phyloP scores from a whole-genome alignment of 2,888 invertebrate genomes.

The Baccha elongata region DNA sequence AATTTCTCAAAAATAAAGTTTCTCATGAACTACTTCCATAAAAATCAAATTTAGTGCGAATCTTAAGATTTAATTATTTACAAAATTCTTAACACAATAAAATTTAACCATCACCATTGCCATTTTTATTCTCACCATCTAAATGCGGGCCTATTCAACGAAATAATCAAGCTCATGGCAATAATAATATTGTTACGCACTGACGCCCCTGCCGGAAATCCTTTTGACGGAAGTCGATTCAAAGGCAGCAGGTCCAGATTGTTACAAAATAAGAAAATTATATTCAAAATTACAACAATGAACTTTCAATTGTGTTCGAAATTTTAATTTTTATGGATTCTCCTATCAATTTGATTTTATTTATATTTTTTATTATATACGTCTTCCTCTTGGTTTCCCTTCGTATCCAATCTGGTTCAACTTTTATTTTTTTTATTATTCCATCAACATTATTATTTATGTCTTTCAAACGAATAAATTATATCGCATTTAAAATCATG shows the following conservation, averaged over 20 bases:
- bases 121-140: conserved; percentile 20
- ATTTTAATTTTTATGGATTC: conserved; percentile 37
- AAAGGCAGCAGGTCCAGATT: neutral
- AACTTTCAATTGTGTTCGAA: conserved; percentile 37
- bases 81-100: neutral
- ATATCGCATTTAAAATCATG: conserved; percentile 55
- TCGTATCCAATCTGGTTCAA: conserved; percentile 12
- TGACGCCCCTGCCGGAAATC: conserved; percentile 41
- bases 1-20: neutral
- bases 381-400: neutral
- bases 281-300: conserved; percentile 29
- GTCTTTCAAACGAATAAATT: conserved; percentile 54
- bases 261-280: conserved; percentile 21
- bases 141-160: conserved; percentile 14
- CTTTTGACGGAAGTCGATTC: conserved; percentile 23
- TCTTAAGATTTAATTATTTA: conserved; percentile 10
- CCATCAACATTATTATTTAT: conserved; percentile 46
- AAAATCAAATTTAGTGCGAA: conserved; percentile 23
- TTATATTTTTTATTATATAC: conserved; percentile 19
- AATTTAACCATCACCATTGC: conserved; percentile 3
- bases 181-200: conserved; percentile 31
- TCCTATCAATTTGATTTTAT: conserved; percentile 31
- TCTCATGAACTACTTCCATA: neutral
- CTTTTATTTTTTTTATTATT: conserved; percentile 26
- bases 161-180: conserved; percentile 3